Percentiles rank a stretch among this genome's conserved stretches.
phyloP scores from a whole-genome alignment of 1,140 invertebrate genomes.

The Zaprionus capensis region DNA sequence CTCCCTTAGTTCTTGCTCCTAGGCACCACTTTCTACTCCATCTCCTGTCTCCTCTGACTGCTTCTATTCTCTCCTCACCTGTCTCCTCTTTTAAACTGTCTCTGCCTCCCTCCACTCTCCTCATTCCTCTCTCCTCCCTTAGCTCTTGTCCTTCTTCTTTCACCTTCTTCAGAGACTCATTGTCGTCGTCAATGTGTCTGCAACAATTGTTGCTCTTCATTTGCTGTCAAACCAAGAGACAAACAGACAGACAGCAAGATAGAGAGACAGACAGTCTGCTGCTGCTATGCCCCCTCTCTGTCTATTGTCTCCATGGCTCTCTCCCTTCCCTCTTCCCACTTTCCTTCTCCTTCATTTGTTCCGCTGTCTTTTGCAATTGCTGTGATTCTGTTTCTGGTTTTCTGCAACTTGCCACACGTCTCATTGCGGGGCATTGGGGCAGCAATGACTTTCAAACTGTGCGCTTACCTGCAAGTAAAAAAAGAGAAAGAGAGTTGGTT shows the following conservation, averaged over 20 bases:
- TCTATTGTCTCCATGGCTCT: slow-evolving; percentile 1
- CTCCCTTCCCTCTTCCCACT: slow-evolving; percentile 16
- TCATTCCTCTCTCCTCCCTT: not conserved
- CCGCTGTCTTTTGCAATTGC: slow-evolving; percentile 59
- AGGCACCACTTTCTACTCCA: too few relatives aligned
- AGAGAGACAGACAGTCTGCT: not conserved
- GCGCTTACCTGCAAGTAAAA: slow-evolving; percentile 61
- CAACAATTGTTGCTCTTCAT: slow-evolving; percentile 80
- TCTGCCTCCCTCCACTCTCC: too few relatives aligned
- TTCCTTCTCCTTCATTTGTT: slow-evolving; percentile 1
- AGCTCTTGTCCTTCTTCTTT: not conserved
- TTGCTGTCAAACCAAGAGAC: slow-evolving; percentile 48
- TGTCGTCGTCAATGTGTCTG: slow-evolving; percentile 76
- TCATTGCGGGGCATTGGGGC: slow-evolving; percentile 62
- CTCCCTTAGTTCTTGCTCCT: not conserved
- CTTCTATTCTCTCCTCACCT: not conserved
- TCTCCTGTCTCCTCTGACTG: not conserved
- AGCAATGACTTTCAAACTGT: slow-evolving; percentile 38
- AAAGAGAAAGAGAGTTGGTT: slow-evolving; percentile 17
- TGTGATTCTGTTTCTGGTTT: slow-evolving; percentile 58
- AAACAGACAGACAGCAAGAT: not conserved
- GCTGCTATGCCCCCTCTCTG: slow-evolving; percentile 11
- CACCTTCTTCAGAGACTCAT: not conserved
- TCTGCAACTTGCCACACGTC: slow-evolving; percentile 11
- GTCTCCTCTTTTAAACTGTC: not conserved